Conservation (phyloP, 2,888 invertebrate genomes). For the Matsumyia berberina region DNA sequence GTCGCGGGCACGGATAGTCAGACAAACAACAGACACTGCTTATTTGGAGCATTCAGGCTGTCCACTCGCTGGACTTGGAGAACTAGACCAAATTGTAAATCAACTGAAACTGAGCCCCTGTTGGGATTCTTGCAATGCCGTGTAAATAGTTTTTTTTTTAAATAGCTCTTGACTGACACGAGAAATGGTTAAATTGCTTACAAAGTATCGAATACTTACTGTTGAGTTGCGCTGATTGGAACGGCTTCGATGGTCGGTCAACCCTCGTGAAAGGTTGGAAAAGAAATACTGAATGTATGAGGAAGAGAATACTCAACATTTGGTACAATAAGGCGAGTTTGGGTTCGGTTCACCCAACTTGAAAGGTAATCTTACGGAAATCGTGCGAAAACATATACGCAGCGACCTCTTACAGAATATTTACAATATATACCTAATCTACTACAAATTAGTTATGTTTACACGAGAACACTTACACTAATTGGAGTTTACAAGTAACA, state of each 20-base stretch:
- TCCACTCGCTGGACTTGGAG: conserved; percentile 46
- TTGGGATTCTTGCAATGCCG: conserved; percentile 36
- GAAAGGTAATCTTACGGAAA: too few relatives aligned
- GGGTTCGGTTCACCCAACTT: too few relatives aligned
- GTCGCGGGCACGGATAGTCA: conserved; percentile 63
- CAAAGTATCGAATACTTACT: conserved; percentile 55
- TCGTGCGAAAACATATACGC: too few relatives aligned
- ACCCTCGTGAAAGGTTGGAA: too few relatives aligned
- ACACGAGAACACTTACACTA: conserved; percentile 36
- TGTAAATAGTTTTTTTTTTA: conserved; percentile 40
- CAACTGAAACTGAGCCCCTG: conserved; percentile 13
- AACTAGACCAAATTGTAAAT: conserved; percentile 46
- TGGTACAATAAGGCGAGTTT: too few relatives aligned
- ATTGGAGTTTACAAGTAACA: conserved; percentile 42
- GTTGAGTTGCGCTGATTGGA: too few relatives aligned
- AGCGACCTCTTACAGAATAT: too few relatives aligned
- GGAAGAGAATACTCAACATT: too few relatives aligned
- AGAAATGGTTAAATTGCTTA: conserved; percentile 46
- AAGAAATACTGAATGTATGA: too few relatives aligned
- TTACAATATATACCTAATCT: too few relatives aligned
- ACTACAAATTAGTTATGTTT: too few relatives aligned
- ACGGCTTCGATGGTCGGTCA: too few relatives aligned
- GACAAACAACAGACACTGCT: conserved; percentile 60
- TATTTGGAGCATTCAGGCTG: conserved; percentile 63
- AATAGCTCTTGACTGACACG: conserved; percentile 26